Base-by-base conservation (phyloP, 2,113 vertebrate species). In the Triplophysa siluroides region DNA sequence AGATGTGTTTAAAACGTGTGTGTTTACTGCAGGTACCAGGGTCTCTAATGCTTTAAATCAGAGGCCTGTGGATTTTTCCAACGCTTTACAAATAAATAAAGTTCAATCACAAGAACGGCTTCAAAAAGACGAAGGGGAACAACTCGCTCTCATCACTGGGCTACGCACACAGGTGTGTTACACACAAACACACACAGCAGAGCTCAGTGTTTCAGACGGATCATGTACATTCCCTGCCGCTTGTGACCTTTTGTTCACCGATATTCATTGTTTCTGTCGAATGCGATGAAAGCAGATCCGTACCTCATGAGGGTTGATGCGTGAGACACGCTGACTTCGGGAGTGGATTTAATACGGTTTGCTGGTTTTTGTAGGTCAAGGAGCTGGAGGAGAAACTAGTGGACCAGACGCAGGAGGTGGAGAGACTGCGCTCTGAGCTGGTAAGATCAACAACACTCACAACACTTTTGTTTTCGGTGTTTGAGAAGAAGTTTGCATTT, bases 401-500 rank as follows among this genome's bases (percentile, higher is more conserved):
- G 81, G 91, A 94, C 88, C 95, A 95, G 88, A 93, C 91, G 0
- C 93, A 94, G 93, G 95, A 97, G 93, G 93, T 95, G 91, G 89
- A 92, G 88, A 92, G 93, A 88, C 93, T 98, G 75, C 94, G 89
- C 84, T 95, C 94, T 0, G 94, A 95, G 83, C 92, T 94, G 95
- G 96, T 97, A 90, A 94, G 92, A 79, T 38, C 33, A 38, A 38
- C 33, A 38, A 38, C 33, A 38, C 6, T 38, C 33, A 1, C 13
- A 26, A 61, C n/a, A 61, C 33, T 54, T 26, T 7, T 26, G 11
- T 45, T 45, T 45, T 12, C 43, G 10, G 43, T 45, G 43, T 54
- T 54, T 54, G 18, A 54, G 5, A 14, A 18, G 14, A 18, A 54
- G 18, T 18, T 54, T 6, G 13, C 4, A 8, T 50, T 58, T n/a